Evolutionary conservation across 2,888 invertebrate genomes (phyloP).

Genomic region (Andrena dorsata): DNA sequence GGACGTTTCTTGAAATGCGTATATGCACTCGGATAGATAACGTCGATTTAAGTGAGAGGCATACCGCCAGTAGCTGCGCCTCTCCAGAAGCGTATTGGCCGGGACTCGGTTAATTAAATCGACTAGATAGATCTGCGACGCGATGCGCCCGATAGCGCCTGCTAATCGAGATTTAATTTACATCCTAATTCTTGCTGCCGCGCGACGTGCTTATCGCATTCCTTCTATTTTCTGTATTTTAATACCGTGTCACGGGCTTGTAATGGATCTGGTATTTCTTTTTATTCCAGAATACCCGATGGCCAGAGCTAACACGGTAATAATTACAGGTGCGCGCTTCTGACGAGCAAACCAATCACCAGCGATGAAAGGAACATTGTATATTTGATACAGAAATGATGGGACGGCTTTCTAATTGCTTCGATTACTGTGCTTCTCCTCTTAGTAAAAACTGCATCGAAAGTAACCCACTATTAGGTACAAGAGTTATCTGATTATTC

Average conservation of each 20-base stretch:
- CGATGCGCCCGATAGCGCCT: neutral
- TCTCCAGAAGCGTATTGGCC: neutral
- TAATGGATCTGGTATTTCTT: neutral
- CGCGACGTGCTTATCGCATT: neutral
- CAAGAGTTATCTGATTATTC: no score
- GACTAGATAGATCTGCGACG: slow-evolving; percentile 15
- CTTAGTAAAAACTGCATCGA: neutral
- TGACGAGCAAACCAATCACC: no score
- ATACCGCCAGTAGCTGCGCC: neutral
- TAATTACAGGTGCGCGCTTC: no score
- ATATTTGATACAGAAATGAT: no score
- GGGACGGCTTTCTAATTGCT: no score
- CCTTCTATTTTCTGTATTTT: neutral
- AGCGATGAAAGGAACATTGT: no score
- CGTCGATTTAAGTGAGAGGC: neutral
- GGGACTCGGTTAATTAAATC: slow-evolving; percentile 17
- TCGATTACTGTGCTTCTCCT: no score
- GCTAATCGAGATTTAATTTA: slow-evolving; percentile 25
- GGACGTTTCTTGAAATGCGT: neutral
- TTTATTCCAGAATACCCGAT: no score
- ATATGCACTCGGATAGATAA: neutral
- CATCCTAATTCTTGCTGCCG: slow-evolving; percentile 1
- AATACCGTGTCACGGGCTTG: neutral
- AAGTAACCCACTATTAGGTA: no score
- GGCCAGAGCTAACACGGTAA: no score